Evolutionary conservation across 92 coral and sea anemone species (phyloP).

Genomic region (Umimayanthus kanabou): DNA sequence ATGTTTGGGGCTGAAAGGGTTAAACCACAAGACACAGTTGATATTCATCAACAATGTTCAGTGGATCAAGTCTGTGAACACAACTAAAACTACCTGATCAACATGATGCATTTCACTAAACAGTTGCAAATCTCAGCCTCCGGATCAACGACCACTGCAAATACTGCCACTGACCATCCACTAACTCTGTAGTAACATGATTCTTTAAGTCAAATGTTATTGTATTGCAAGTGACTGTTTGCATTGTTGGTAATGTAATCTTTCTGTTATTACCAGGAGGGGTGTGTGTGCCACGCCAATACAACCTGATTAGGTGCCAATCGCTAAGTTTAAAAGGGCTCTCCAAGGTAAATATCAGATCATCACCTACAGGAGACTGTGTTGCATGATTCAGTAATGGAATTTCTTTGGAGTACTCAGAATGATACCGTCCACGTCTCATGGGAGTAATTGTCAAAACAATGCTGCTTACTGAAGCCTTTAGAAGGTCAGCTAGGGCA

Average conservation of each 20-base stretch:
- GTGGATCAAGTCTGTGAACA: no score
- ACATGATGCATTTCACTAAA: background rate
- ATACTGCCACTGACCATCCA: background rate
- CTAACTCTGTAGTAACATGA: background rate
- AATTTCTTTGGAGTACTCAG: background rate
- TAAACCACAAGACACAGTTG: no score
- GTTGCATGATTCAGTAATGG: background rate
- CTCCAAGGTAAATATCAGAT: background rate
- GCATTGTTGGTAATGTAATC: background rate
- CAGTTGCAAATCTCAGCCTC: background rate
- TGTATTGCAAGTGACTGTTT: background rate
- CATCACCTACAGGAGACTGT: background rate
- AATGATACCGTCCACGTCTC: background rate
- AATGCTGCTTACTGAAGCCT: background rate
- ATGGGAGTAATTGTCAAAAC: background rate
- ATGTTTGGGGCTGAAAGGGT: no score
- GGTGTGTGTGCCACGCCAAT: background rate
- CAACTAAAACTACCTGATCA: no score
- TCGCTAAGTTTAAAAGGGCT: background rate
- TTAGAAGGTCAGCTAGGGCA: background rate
- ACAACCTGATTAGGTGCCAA: background rate
- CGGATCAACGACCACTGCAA: background rate
- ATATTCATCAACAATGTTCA: no score
- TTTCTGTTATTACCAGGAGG: constrained; percentile 5
- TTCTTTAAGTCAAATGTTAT: background rate